Conservation (phyloP, 2,888 invertebrate genomes). For the Helobdella robusta region DNA sequence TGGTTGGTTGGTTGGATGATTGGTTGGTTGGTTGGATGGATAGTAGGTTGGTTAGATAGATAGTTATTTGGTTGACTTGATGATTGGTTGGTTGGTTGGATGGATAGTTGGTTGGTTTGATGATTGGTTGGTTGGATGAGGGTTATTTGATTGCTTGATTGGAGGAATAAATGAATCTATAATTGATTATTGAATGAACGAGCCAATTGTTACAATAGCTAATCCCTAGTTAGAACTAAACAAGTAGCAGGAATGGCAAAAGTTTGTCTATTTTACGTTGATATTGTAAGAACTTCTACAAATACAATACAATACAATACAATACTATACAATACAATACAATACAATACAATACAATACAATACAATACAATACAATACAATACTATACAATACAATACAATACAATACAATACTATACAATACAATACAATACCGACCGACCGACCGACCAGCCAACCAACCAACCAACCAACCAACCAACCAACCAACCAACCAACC, state of each 20-base stretch:
- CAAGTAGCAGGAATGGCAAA: no score
- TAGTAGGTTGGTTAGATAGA: neutral
- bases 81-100: no score
- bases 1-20: neutral
- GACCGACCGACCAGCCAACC: no score
- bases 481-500: neutral
- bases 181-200: no score
- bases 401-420: constrained; percentile 26
- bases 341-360: constrained; percentile 24
- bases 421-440: constrained; percentile 19
- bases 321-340: constrained; percentile 25
- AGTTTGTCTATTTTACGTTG: no score
- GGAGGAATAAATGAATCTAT: no score
- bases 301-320: constrained; percentile 24
- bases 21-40: neutral
- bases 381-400: constrained; percentile 27
- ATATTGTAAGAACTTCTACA: no score
- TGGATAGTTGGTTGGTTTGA: neutral
- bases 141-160: no score
- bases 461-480: neutral
- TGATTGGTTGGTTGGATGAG: no score
- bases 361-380: constrained; percentile 27
- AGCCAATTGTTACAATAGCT: no score
- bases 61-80: no score
- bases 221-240: no score